Percentiles rank a stretch among this genome's conserved stretches.
These are phyloP conservation scores for Drosophila pegasa DNA, from an alignment of 2,888 invertebrate species.

Conservation along the genomic window DNA sequence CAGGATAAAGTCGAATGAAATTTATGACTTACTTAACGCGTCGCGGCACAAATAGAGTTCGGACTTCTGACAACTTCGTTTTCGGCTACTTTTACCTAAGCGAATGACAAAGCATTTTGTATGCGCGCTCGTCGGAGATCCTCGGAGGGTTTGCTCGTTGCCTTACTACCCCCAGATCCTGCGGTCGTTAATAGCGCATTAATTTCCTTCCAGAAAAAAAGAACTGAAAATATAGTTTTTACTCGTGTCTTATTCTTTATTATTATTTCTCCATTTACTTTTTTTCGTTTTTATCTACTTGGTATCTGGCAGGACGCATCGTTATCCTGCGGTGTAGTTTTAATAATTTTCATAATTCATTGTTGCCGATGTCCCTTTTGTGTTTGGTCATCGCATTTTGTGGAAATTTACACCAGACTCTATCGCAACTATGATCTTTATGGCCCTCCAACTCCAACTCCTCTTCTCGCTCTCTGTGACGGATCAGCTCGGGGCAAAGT, in stretches of 20 bases:
- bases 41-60: conserved; percentile 8
- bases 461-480: not conserved
- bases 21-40: conserved; percentile 77
- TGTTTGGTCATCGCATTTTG: conserved; percentile 79
- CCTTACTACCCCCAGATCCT: conserved; percentile 50
- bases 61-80: conserved; percentile 2
- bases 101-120: conserved; percentile 75
- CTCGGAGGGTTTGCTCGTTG: conserved; percentile 17
- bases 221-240: conserved; percentile 5
- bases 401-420: conserved; percentile 72
- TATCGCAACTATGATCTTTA: conserved; percentile 56
- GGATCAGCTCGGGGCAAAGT: conserved; percentile 39
- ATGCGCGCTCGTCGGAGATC: not conserved
- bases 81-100: conserved; percentile 13
- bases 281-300: conserved; percentile 29
- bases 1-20: conserved; percentile 80
- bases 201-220: conserved; percentile 41
- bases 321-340: conserved; percentile 49
- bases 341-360: conserved; percentile 79
- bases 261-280: conserved; percentile 39
- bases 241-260: conserved; percentile 32
- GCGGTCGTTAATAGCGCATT: conserved; percentile 76
- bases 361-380: conserved; percentile 44
- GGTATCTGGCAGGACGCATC: conserved; percentile 54
- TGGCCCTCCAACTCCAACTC: conserved; percentile 5